Base-by-base conservation (phyloP, 2,888 invertebrate genomes). In the Sphaerophoria taeniata region DNA sequence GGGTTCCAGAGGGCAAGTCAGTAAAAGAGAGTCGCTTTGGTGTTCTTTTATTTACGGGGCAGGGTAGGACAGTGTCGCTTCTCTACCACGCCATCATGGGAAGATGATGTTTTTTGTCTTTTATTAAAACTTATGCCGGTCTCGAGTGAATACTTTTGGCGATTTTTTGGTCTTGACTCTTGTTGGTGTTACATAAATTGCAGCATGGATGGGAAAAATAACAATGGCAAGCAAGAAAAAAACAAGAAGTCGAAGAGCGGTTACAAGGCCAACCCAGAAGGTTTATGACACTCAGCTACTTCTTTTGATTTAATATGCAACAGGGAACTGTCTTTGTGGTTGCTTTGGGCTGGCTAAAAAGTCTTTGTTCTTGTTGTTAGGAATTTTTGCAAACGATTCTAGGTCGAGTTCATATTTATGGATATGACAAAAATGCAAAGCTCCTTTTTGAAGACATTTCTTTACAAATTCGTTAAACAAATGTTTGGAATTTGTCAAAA, bases 231-330 rank as follows among this genome's bases (percentile, higher is more conserved):
- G 60, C 60, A 24, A 24, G 1, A 24, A 24, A 24, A 24, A 24
- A 56, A 9, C 31, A 1, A 33, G 6, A 1, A 39, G 34, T 6
- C 16, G 56, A 71, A 24, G 56, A 56, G 24, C 12, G n/a, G 55
- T 45, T 72, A 73, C 82, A 82, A 82, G 82, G 82, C 82, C 82
- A 82, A 56, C 61, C 12, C 3, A 45, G 58, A 73, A 77, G 63
- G 71, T 72, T 81, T 77, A 67, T 61, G 71, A 77, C 71, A 58
- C 72, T 51, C 58, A 51, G 31, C 45, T 34, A 76, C 58, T 65
- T 65, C 71, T 65, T 74, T 39, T 74, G 76, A 82, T 67, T 76
- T 58, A 79, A 49, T 77, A 49, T 77, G 77, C 77, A 82, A 34
- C 39, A 16, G 36, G 36, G 16, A 73, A 43, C 31, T 6, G 7